A percentile compares a stretch with the other conserved stretches of the same genome.
phyloP scores from a whole-genome alignment of 2,888 invertebrate species.

The Hirtodrosophila histrioides region DNA sequence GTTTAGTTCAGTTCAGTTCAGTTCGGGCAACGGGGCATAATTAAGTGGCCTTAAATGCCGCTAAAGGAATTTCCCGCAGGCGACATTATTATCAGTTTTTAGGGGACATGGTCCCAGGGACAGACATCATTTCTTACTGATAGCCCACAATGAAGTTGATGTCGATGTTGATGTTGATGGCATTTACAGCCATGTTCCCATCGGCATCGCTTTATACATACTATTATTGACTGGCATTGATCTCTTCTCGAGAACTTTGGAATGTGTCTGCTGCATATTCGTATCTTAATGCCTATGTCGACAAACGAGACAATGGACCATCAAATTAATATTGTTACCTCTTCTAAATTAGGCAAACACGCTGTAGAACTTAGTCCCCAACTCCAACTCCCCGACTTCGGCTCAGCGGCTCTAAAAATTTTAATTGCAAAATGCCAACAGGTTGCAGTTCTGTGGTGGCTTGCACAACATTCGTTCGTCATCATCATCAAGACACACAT shows the following conservation, averaged over 20 bases:
- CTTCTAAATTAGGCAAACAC: slow-evolving; percentile 25
- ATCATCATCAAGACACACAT: slow-evolving; percentile 62
- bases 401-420: slow-evolving; percentile 24
- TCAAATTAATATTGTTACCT: slow-evolving; percentile 43
- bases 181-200: slow-evolving; percentile 38
- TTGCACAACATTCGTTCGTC: slow-evolving; percentile 60
- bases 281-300: slow-evolving; percentile 54
- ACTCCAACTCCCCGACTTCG: neutral
- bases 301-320: slow-evolving; percentile 57
- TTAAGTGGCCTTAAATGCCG: slow-evolving; percentile 78
- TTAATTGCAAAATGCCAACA: slow-evolving; percentile 66
- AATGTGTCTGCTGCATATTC: slow-evolving; percentile 17
- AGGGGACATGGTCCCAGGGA: slow-evolving; percentile 31
- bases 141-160: slow-evolving; percentile 34
- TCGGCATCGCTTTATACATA: slow-evolving; percentile 38
- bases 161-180: slow-evolving; percentile 36
- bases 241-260: slow-evolving; percentile 16
- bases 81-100: slow-evolving; percentile 75
- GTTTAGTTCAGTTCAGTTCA: slow-evolving; percentile 12
- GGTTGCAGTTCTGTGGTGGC: slow-evolving; percentile 47
- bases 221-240: slow-evolving; percentile 47
- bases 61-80: slow-evolving; percentile 78
- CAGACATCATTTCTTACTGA: slow-evolving; percentile 45
- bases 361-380: neutral
- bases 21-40: slow-evolving; percentile 58